Evolutionary conservation across 2,888 invertebrate species (phyloP).

Genomic region (Hylaea fasciaria): DNA sequence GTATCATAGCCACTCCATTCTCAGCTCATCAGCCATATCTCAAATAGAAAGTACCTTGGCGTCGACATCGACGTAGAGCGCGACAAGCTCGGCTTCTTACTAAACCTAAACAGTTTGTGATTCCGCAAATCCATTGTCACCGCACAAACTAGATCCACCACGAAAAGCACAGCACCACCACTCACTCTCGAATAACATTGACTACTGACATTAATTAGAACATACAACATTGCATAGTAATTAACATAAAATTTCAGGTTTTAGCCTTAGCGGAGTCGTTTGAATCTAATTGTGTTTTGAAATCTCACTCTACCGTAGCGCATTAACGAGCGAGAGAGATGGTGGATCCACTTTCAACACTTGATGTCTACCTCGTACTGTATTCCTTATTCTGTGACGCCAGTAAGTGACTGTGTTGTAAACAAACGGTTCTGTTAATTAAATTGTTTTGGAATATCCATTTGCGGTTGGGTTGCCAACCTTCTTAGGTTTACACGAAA

Average conservation of each 20-base stretch:
- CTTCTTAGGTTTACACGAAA: slow-evolving; percentile 23
- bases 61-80: slow-evolving; percentile 74
- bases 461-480: slow-evolving; percentile 37
- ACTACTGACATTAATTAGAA: slow-evolving; percentile 78
- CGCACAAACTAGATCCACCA: slow-evolving; percentile 41
- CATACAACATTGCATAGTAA: slow-evolving; percentile 73
- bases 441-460: slow-evolving; percentile 40
- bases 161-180: slow-evolving; percentile 68
- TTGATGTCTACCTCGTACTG: background rate
- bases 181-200: slow-evolving; percentile 66
- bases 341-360: slow-evolving; percentile 61
- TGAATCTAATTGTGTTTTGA: slow-evolving; percentile 69
- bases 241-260: slow-evolving; percentile 84
- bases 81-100: slow-evolving; percentile 64
- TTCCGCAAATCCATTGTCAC: slow-evolving; percentile 75
- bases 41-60: slow-evolving; percentile 64
- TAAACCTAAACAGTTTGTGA: slow-evolving; percentile 65
- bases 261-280: slow-evolving; percentile 73
- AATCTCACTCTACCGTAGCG: slow-evolving; percentile 63
- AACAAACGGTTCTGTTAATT: slow-evolving; percentile 59
- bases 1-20: background rate
- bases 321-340: slow-evolving; percentile 58
- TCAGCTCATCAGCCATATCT: background rate
- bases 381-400: too few species aligned
- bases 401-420: slow-evolving; percentile 55